Evolutionary conservation across 2,888 invertebrate genomes (phyloP).

Genomic region (Anthophora plumipes): DNA sequence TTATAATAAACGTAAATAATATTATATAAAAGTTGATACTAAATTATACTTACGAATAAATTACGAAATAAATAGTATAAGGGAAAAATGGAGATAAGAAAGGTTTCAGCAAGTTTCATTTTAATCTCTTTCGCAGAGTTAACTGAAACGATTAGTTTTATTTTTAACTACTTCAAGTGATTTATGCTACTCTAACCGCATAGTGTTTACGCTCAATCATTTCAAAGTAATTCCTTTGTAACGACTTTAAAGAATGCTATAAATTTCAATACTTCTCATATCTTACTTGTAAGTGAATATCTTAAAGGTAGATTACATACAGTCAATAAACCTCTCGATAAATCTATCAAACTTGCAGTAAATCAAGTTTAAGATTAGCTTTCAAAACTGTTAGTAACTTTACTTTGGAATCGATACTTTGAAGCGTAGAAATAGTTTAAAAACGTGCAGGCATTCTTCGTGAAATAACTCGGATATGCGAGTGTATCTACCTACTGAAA

Average conservation of each 20-base stretch:
- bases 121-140: neutral
- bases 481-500: neutral
- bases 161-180: neutral
- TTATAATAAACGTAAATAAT: too few species aligned
- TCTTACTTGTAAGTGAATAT: slow-evolving; percentile 12
- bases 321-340: slow-evolving; percentile 1
- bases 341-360: neutral
- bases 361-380: slow-evolving; percentile 6
- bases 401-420: neutral
- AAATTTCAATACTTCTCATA: slow-evolving; percentile 17
- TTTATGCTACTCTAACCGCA: slow-evolving; percentile 1
- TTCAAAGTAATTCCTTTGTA: neutral
- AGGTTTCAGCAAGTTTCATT: too few species aligned
- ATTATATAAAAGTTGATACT: too few species aligned
- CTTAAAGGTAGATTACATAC: neutral
- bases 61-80: neutral
- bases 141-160: neutral
- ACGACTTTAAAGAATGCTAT: slow-evolving; percentile 9
- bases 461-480: too few species aligned
- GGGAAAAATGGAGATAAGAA: neutral
- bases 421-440: neutral
- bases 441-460: neutral
- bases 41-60: neutral
- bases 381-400: neutral
- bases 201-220: slow-evolving; percentile 24